phyloP scores from a whole-genome alignment of 2,888 invertebrate species.

The Spicauda simplicius region DNA sequence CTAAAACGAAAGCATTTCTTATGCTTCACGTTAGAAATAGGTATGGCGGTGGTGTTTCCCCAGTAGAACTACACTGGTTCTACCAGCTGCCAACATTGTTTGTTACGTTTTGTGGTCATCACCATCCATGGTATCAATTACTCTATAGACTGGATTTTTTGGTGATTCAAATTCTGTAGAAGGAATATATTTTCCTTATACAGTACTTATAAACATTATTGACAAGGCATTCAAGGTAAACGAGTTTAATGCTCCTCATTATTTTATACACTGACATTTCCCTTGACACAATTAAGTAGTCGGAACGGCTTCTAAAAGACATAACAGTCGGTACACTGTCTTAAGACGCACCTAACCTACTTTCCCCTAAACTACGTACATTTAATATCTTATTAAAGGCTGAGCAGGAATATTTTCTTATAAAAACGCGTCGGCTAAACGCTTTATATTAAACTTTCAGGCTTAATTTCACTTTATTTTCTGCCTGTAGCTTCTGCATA shows the following conservation, averaged over 20 bases:
- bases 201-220: too few relatives aligned
- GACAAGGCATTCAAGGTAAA: background rate
- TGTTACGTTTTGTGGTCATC: too few relatives aligned
- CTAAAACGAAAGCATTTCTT: too few relatives aligned
- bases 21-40: too few relatives aligned
- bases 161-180: too few relatives aligned
- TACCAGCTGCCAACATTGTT: too few relatives aligned
- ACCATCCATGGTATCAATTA: too few relatives aligned
- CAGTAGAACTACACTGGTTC: too few relatives aligned
- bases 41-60: too few relatives aligned
- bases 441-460: conserved; percentile 26
- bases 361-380: conserved; percentile 4
- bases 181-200: too few relatives aligned
- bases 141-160: too few relatives aligned
- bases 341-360: conserved; percentile 27
- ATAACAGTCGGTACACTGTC: background rate
- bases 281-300: conserved; percentile 2
- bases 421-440: conserved; percentile 24
- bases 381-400: conserved; percentile 25
- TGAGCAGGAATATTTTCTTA: conserved; percentile 23
- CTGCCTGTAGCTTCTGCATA: conserved; percentile 4
- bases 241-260: background rate
- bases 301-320: background rate
- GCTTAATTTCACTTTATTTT: conserved; percentile 28
- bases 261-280: background rate